Evolutionary conservation across 2,888 invertebrate species (phyloP), one percentile per base, ranked within the genome.

Genomic region (Tetranychus piercei): DNA sequence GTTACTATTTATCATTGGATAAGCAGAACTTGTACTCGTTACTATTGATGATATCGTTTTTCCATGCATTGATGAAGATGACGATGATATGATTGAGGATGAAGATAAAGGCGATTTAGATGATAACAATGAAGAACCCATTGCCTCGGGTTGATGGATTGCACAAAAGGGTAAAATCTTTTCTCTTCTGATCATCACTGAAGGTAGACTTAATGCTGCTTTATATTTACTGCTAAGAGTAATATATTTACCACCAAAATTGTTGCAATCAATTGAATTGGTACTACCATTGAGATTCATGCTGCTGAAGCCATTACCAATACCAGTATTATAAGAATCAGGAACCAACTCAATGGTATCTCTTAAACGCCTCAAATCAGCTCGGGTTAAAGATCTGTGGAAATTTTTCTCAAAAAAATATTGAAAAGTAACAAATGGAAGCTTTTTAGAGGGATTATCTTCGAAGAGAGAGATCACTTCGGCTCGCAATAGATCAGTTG

Each of bases 381-480:
- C 69, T 23, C 20, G 20, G n/a, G 22, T 22, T 22, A 69, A 23
- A 9, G 69, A 69, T 22, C 69, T 9, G 23, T 69, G 69, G 69
- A 78, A 83, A 82, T 91, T 87, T 79, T 88, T 88, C 78, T 92
- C 91, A 81, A 90, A 90, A 76, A 91, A 86, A 81, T 92, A 90
- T 73, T 92, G 86, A 78, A 94, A 87, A 80, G 90, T 88, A 79
- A 91, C 88, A 0, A 93, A 84, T 0, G 92, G 91, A 78, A 93
- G 84, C 74, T 86, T 86, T 80, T 88, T 86, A 3, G 87, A 87
- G 43, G 89, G 89, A 67, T 90, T 90, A 80, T 91, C 90, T 77
- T 86, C 86, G 22, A 92, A 84, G 66, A 92, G 84, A 76, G 88
- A 87, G 1, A 90, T 85, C 1, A 91, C 88, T 79, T 91, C 88